A percentile compares a stretch with the other conserved stretches of the same genome.
Evolutionary conservation across 2,113 vertebrate genomes (phyloP).

Genomic region (Craseonycteris thonglongyai): DNA sequence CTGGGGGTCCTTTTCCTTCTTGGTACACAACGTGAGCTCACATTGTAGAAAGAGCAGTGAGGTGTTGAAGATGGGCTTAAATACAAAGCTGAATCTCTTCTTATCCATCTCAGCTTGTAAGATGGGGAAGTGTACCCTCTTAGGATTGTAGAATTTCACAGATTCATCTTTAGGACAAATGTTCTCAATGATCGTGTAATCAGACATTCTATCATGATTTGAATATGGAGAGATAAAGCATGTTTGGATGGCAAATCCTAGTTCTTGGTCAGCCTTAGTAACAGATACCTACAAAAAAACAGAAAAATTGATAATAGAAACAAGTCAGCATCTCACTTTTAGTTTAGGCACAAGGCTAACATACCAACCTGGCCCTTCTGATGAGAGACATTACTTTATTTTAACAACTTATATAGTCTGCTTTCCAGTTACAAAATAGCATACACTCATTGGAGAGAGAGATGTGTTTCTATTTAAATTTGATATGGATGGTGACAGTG

Average conservation of each 20-base stretch:
- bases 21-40: slow-evolving; percentile 89
- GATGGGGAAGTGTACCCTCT: slow-evolving; percentile 74
- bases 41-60: slow-evolving; percentile 93
- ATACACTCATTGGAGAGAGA: neutral
- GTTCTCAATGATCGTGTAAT: slow-evolving; percentile 92
- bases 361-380: neutral
- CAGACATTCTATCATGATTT: slow-evolving; percentile 80
- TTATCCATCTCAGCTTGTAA: slow-evolving; percentile 78
- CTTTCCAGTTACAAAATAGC: neutral
- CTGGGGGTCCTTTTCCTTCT: slow-evolving; percentile 68
- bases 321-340: neutral
- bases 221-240: slow-evolving; percentile 90
- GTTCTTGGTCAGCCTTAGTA: slow-evolving; percentile 84
- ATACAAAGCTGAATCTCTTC: slow-evolving; percentile 92
- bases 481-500: neutral
- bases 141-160: slow-evolving; percentile 82
- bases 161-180: slow-evolving; percentile 94
- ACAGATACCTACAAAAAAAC: slow-evolving; percentile 85
- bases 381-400: neutral
- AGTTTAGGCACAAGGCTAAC: neutral
- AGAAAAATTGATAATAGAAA: slow-evolving; percentile 43
- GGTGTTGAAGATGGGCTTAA: slow-evolving; percentile 86
- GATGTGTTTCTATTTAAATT: slow-evolving; percentile 51
- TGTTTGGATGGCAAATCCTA: slow-evolving; percentile 90
- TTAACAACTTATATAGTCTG: neutral